A percentile compares a stretch with the other conserved stretches of the same genome.
Conservation (phyloP, 2,888 invertebrate species). For the Halictus quadricinctus region DNA sequence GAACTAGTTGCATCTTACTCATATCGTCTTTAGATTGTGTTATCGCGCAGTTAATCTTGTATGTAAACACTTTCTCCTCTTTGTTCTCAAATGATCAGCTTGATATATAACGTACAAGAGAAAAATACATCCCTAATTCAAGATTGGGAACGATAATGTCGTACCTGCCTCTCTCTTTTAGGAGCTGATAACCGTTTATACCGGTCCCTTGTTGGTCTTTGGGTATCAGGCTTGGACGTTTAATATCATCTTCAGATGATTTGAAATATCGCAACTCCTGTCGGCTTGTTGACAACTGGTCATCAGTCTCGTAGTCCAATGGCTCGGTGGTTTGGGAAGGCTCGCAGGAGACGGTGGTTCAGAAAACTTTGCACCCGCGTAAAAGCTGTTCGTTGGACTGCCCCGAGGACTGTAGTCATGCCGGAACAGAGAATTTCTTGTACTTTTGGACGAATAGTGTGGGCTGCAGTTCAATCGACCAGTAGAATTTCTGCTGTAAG, state of each 20-base stretch:
- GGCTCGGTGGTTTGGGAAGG: constrained; percentile 91
- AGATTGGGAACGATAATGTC: constrained; percentile 44
- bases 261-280: constrained; percentile 72
- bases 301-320: constrained; percentile 85
- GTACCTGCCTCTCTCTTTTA: constrained; percentile 65
- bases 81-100: constrained; percentile 56
- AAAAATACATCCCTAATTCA: constrained; percentile 51
- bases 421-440: constrained; percentile 72
- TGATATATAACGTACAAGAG: constrained; percentile 57
- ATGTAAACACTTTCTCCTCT: constrained; percentile 45
- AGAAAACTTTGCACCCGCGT: constrained; percentile 91
- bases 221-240: constrained; percentile 80
- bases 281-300: constrained; percentile 71
- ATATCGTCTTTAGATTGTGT: constrained; percentile 53
- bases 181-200: constrained; percentile 62
- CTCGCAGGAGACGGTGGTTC: constrained; percentile 91
- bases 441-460: constrained; percentile 69
- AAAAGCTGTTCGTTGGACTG: constrained; percentile 80
- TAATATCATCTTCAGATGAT: constrained; percentile 79
- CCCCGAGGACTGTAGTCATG: constrained; percentile 74
- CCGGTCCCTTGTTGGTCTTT: constrained; percentile 54
- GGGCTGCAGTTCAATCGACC: constrained; percentile 76
- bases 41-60: constrained; percentile 55
- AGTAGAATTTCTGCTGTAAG: constrained; percentile 61
- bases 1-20: constrained; percentile 40